Percentiles rank a stretch among this genome's conserved stretches.
Evolutionary conservation across 2,113 vertebrate genomes (phyloP).

Genomic region (Chrysochloris asiatica): DNA sequence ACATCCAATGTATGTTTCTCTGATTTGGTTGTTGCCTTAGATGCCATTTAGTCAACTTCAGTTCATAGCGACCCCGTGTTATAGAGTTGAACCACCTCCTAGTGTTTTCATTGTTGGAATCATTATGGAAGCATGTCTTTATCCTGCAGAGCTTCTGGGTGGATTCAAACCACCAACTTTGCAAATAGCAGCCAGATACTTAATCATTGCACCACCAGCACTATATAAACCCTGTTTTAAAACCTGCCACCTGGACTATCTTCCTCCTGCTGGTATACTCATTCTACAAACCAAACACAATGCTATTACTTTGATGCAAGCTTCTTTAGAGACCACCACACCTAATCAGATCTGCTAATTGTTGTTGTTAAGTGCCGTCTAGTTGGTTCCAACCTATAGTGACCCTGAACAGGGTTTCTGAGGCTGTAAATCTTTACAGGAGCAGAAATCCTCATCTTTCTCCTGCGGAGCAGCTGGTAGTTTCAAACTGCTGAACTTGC

Average conservation of each 20-base stretch:
- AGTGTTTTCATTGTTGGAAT: not conserved
- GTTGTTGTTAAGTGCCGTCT: too few species aligned
- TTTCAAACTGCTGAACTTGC: too few species aligned
- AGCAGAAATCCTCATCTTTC: too few species aligned
- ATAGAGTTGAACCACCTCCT: not conserved
- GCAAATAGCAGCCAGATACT: not conserved
- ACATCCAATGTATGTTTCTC: not conserved
- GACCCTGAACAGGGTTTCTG: too few species aligned
- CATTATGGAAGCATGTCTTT: not conserved
- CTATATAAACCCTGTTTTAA: not conserved
- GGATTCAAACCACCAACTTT: not conserved
- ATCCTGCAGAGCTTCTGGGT: not conserved
- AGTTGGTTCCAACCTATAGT: too few species aligned
- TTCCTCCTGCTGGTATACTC: not conserved
- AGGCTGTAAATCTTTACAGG: too few species aligned
- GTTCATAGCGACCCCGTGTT: not conserved
- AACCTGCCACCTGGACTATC: not conserved
- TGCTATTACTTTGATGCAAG: not conserved
- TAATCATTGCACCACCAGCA: not conserved
- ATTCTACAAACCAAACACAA: constrained; percentile 9
- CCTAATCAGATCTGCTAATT: not conserved
- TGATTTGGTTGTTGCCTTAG: not conserved
- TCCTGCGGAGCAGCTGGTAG: too few species aligned
- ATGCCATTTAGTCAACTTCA: not conserved
- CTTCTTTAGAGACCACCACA: not conserved